Base-by-base conservation (phyloP, 1,140 invertebrate species). In the Tetragnatha versicolor region DNA sequence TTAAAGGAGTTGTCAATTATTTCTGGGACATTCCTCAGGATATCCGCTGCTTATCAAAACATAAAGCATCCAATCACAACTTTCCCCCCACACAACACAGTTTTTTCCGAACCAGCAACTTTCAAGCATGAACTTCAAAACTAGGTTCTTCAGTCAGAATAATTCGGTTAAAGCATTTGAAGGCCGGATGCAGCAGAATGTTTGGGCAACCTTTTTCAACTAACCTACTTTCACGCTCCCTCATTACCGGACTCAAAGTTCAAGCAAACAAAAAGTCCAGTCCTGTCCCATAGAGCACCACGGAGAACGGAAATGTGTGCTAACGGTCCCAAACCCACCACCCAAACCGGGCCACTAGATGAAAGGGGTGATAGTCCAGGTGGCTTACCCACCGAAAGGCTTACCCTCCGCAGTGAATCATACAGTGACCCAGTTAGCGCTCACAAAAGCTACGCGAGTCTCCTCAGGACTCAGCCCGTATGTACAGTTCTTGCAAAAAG, bases 311-410 rank as follows among this genome's bases (percentile, higher is more conserved):
- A 72, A 58, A 33, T 14, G 1, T 22, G 42, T 17, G 39, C 60
- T 73, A 73, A 73, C 70, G 70, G 70, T 61, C 29, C 33, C 68
- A 2, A 29, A 39, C 25, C n/a, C 51, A 37, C 39, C 61, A n/a
- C 55, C 17, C 22, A 60, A 73, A 61, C 51, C 51, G 55, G 70
- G 70, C 70, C 70, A 73, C 55, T 73, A 73, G 51, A 60, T 47
- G 27, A 55, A 61, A 73, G 70, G 70, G 53, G 55, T 73, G 70
- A 73, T 45, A 61, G 37, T 61, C 70, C 70, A 73, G 70, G 70
- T 73, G 70, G 70, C 29, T 22, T 22, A 31, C 47, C 29, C 29
- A 6, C 51, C 29, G 31, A 61, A 73, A 61, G 55, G 53, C 61
- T 4, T 60, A 58, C 25, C 9, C 22, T 27, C 51, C 49, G 39